Base-by-base conservation (phyloP, 1,140 invertebrate genomes). In the Thaumetopoea pityocampa region DNA sequence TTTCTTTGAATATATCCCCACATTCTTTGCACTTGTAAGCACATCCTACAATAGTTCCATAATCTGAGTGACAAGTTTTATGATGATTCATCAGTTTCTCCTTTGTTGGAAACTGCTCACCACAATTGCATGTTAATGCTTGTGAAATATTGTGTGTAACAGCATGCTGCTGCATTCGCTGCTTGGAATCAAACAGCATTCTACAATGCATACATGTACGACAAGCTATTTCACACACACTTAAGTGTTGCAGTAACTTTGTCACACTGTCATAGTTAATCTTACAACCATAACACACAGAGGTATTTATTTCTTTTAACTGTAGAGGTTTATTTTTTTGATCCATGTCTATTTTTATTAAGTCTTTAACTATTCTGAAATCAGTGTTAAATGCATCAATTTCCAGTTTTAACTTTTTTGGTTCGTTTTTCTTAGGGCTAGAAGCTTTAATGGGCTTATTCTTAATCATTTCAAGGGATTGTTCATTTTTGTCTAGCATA, bases 321-420 rank as follows among this genome's bases (percentile, higher is more conserved):
- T 35, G 29, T 29, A 50, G 63, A 4, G 16, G 6, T 24, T 54
- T 51, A 18, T 5, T 20, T 49, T 65, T 76, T 16, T 55, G 58
- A 32, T 73, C 61, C 0, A 35, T 37, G 43, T 72, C 66, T 22
- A 77, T 84, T 32, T 56, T 57, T 30, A 80, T 16, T 33, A 80
- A 22, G 16, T 67, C 70, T 41, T 84, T 68, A 4, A 73, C 73
- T 33, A 79, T 64, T 33, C 68, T 61, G 9, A 58, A 40, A 30
- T 80, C 77, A 1, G 73, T 67, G 42, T 84, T 76, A 43, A 79
- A 35, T 3, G 73, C 47, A 41, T 83, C 79, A 18, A 76, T 71
- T 15, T 81, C 68, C 68, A 74, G 68, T 26, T 67, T 70, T n/a
- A 67, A 44, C 43, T 54, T 54, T 37, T 51, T 65, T n/a, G 26